Conservation (phyloP, 1,140 invertebrate genomes). For the Ladona fulva region DNA sequence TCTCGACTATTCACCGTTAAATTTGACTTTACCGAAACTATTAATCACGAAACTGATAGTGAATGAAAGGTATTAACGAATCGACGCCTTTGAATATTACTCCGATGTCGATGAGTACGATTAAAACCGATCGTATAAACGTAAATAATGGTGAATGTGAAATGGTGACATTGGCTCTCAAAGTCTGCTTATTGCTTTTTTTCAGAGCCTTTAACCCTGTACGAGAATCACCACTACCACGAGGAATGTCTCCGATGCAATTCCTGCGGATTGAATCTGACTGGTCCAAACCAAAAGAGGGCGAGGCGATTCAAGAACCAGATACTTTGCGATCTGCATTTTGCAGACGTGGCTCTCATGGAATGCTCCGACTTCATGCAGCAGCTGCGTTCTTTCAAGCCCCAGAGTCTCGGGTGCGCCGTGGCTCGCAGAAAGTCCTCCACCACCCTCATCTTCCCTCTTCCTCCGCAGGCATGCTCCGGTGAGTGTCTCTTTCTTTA, state of each 20-base stretch:
- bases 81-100: no score
- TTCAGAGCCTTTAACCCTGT: constrained; percentile 77
- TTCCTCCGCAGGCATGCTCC: constrained; percentile 88
- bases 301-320: constrained; percentile 69
- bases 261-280: constrained; percentile 84
- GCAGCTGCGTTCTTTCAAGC: constrained; percentile 89
- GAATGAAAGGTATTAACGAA: no score
- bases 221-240: constrained; percentile 92
- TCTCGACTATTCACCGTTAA: no score
- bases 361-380: constrained; percentile 95
- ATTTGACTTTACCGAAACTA: no score
- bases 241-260: constrained; percentile 93
- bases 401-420: constrained; percentile 86
- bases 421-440: constrained; percentile 85
- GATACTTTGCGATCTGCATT: constrained; percentile 83
- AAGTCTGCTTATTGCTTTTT: no score
- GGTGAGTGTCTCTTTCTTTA: constrained; percentile 52
- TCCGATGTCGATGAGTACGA: no score
- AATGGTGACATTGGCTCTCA: no score
- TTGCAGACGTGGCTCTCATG: constrained; percentile 89
- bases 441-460: constrained; percentile 85
- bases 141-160: no score
- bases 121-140: no score
- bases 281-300: constrained; percentile 78
- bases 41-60: no score